Base-by-base conservation (phyloP, 1,140 invertebrate genomes). In the Temnothorax curvispinosus region DNA sequence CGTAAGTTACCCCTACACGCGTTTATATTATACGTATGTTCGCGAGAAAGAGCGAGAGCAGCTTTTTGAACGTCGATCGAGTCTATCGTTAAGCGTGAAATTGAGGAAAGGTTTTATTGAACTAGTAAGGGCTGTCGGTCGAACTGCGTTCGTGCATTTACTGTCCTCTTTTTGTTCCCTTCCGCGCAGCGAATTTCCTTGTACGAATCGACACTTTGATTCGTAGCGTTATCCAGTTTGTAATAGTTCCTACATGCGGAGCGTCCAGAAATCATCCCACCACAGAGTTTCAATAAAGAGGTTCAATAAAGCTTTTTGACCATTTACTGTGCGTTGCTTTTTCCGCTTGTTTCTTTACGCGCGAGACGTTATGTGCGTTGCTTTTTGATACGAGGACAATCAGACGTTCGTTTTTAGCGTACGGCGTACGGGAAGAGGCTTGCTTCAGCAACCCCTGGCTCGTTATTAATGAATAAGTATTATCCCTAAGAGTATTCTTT, bases 241-340 rank as follows among this genome's bases (percentile, higher is more conserved):
- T 67, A 60, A 91, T 65, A 91, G 90, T 91, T 91, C 90, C 90
- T 91, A 91, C 86, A 60, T 86, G 75, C 50, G 80, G 64, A 80
- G 74, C 65, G 64, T 60, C 35, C 64, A 78, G 52, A 75, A 50
- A 60, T 47, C 80, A 69, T 62, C 35, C 58, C 80, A 38, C 35
- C 32, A 52, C 18, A 81, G 60, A 87, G 67, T 62, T 86, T 71
- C 21, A 41, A 38, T 18, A 41, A 64, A 76, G 18, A 67, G 2
- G 71, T 91, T 91, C 84, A 91, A 91, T 91, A 89, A 91, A 91
- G 87, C 89, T 91, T 89, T 89, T 85, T 72, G 11, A 52, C n/a
- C 52, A 85, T 21, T 65, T 60, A 32, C 80, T 74, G 27, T 38
- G 52, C 35, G 69, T 81, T 86, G 52, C 64, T 81, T 80, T 69